These are phyloP conservation scores for Rallus crepitans DNA, from an alignment of 2,797 vertebrate species.

Conservation along the genomic window DNA sequence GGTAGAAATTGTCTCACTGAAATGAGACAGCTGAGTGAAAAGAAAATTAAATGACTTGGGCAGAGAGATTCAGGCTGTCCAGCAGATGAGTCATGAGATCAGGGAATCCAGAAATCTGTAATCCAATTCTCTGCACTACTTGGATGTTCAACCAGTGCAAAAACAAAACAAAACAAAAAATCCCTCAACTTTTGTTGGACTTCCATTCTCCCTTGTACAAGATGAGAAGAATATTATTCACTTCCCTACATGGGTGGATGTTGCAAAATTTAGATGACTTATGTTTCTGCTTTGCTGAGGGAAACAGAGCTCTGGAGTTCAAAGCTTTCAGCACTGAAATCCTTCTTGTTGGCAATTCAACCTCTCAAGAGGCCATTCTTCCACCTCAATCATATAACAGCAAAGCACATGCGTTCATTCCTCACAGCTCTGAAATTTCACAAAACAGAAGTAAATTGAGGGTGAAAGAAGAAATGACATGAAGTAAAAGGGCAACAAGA, in stretches of 20 bases:
- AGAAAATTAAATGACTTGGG: neutral
- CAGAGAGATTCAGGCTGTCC: neutral
- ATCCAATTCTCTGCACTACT: constrained; percentile 10
- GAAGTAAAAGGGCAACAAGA: constrained; percentile 25
- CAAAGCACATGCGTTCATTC: neutral
- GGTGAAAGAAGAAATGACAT: constrained; percentile 14
- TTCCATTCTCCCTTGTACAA: neutral
- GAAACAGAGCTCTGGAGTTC: constrained; percentile 41
- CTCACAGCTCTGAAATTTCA: constrained; percentile 15
- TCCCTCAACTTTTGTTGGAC: neutral
- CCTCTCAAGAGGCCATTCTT: constrained; percentile 39
- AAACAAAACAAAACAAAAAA: neutral
- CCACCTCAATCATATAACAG: neutral
- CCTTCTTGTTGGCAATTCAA: constrained; percentile 20
- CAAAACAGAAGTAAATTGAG: constrained; percentile 27
- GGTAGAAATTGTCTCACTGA: neutral
- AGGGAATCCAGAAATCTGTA: constrained; percentile 23
- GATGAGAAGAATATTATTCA: constrained; percentile 4
- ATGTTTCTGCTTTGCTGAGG: constrained; percentile 21
- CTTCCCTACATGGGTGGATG: neutral
- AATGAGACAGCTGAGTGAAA: neutral
- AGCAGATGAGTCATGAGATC: constrained; percentile 10
- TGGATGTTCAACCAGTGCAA: neutral
- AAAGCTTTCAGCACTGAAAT: constrained; percentile 57
- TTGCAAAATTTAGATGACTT: constrained; percentile 19